phyloP scores from a whole-genome alignment of 2,113 vertebrate genomes.

The Leptocoma aspasia region DNA sequence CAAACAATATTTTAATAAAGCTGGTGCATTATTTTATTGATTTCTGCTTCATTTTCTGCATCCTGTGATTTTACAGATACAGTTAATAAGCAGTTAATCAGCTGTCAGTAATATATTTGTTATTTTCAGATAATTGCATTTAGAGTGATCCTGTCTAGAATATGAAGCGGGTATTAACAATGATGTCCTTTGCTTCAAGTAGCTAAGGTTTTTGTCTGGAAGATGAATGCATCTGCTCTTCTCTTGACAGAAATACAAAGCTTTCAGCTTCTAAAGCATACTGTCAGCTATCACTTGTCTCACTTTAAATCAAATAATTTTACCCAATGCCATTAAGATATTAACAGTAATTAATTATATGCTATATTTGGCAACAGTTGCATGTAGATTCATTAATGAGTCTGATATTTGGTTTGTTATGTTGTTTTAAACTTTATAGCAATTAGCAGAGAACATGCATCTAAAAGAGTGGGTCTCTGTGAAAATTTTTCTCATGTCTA shows the following conservation, averaged over 20 bases:
- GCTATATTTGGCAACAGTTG: constrained; percentile 62
- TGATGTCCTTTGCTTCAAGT: not conserved
- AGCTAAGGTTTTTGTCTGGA: not conserved
- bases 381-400: constrained; percentile 57
- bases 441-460: constrained; percentile 45
- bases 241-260: not conserved
- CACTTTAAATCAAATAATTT: constrained; percentile 31
- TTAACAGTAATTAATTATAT: constrained; percentile 73
- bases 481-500: not conserved
- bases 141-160: not conserved
- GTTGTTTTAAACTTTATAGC: constrained; percentile 62
- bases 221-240: not conserved
- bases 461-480: not conserved
- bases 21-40: not conserved
- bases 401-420: constrained; percentile 57
- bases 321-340: constrained; percentile 59
- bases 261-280: constrained; percentile 1
- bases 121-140: constrained; percentile 26
- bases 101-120: not conserved
- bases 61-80: not conserved
- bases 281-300: constrained; percentile 16
- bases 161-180: not conserved
- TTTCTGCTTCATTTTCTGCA: not conserved
- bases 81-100: constrained; percentile 21
- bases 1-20: not conserved